These are phyloP conservation scores for Spinus pinus DNA, from an alignment of 2,797 vertebrate genomes.

Conservation along the genomic window DNA sequence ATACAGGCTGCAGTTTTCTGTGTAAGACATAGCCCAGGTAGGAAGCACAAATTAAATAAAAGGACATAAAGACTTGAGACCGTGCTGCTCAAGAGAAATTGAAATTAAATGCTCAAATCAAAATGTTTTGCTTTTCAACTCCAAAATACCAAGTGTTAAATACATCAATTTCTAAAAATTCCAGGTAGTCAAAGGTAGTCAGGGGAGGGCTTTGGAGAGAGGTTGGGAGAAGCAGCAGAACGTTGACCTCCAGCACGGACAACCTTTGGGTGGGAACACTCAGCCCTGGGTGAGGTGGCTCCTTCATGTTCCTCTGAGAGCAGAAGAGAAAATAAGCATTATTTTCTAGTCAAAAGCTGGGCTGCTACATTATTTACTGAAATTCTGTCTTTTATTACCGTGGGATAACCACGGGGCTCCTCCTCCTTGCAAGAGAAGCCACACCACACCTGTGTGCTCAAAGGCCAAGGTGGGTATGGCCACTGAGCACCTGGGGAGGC, in stretches of 20 bases:
- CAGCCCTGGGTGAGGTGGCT: neutral
- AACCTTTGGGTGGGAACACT: rapidly evolving
- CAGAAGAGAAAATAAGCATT: neutral
- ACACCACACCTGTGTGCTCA: rapidly evolving
- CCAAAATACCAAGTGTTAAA: neutral
- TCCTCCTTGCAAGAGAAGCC: rapidly evolving
- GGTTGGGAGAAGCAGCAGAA: rapidly evolving
- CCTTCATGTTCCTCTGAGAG: neutral
- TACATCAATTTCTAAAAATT: neutral
- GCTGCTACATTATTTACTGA: neutral
- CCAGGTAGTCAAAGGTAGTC: neutral
- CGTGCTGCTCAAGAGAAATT: neutral
- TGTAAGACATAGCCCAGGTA: neutral
- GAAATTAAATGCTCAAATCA: neutral
- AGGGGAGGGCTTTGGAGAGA: neutral
- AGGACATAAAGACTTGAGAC: rapidly evolving
- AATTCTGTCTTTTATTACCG: neutral
- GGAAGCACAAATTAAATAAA: neutral
- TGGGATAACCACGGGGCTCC: neutral
- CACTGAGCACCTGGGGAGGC: neutral
- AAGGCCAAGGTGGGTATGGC: neutral
- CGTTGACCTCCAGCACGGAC: rapidly evolving
- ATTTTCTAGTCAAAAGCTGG: neutral
- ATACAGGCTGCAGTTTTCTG: neutral
- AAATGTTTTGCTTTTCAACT: neutral